Conservation (phyloP, 2,113 vertebrate species). For the Rhinoptilus africanus region DNA sequence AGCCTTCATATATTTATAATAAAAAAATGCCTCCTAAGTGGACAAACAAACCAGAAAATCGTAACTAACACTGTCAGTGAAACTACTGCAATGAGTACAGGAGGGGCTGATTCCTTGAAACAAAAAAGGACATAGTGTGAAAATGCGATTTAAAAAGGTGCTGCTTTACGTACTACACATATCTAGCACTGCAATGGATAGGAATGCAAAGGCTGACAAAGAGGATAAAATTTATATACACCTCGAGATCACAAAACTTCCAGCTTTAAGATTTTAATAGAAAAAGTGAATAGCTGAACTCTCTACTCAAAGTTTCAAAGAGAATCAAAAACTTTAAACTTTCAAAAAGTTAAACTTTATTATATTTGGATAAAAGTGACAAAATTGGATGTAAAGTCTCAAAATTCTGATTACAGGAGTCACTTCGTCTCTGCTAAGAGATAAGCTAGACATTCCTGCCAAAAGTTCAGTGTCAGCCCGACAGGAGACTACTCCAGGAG, state of each 20-base stretch:
- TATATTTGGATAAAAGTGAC: not conserved
- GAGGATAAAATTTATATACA: not conserved
- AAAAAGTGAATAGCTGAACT: not conserved
- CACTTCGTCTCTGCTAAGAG: not conserved
- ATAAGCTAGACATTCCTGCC: not conserved
- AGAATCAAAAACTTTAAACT: not conserved
- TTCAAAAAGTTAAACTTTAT: not conserved
- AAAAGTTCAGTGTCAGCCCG: not conserved
- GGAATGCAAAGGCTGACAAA: not conserved
- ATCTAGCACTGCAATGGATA: not conserved
- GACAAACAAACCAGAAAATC: not conserved
- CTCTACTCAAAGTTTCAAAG: not conserved
- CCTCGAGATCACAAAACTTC: not conserved
- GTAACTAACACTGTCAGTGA: not conserved
- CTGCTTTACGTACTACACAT: not conserved
- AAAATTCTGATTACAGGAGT: not conserved
- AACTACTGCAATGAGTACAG: not conserved
- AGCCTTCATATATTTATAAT: not conserved
- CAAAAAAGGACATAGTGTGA: not conserved
- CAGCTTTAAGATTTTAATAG: not conserved
- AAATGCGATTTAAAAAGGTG: not conserved
- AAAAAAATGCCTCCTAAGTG: not conserved
- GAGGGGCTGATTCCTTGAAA: not conserved
- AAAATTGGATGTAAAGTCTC: not conserved
- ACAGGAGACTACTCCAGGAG: not conserved